phyloP scores from a whole-genome alignment of 2,888 invertebrate genomes.

The Ophonus ardosiacus region DNA sequence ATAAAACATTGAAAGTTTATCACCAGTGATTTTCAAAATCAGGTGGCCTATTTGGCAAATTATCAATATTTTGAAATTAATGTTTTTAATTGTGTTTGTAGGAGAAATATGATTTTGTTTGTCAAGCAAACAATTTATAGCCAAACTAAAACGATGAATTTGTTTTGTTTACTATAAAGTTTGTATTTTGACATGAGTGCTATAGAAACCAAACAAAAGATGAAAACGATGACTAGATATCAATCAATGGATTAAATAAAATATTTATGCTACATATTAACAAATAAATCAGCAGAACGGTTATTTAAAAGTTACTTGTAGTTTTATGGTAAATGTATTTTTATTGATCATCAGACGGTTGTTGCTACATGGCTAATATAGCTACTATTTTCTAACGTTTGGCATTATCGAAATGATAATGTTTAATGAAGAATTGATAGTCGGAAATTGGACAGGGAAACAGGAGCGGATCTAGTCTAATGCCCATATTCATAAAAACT shows the following conservation, averaged over 20 bases:
- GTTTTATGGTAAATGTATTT: no score
- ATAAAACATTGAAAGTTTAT: neutral
- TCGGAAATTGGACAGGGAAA: no score
- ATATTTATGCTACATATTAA: neutral
- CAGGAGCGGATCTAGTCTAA: no score
- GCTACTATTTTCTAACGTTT: no score
- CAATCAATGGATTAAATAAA: neutral
- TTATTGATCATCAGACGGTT: no score
- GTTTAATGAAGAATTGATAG: no score
- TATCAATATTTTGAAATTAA: constrained; percentile 37
- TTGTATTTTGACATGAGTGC: neutral
- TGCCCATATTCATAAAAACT: no score
- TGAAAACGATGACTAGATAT: neutral
- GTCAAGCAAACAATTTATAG: constrained; percentile 15
- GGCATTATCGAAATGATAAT: no score
- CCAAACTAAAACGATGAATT: constrained; percentile 11
- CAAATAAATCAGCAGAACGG: no score
- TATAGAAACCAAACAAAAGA: neutral
- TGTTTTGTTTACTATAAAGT: constrained; percentile 31
- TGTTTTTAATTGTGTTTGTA: constrained; percentile 31
- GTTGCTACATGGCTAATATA: no score
- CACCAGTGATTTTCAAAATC: constrained; percentile 9
- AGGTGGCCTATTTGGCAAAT: constrained; percentile 27
- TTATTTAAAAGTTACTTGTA: no score
- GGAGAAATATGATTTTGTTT: constrained; percentile 30